Percentiles rank a stretch among this genome's conserved stretches.
These are phyloP conservation scores for Datnioides undecimradiatus DNA, from an alignment of 2,113 vertebrate genomes.

Conservation along the genomic window DNA sequence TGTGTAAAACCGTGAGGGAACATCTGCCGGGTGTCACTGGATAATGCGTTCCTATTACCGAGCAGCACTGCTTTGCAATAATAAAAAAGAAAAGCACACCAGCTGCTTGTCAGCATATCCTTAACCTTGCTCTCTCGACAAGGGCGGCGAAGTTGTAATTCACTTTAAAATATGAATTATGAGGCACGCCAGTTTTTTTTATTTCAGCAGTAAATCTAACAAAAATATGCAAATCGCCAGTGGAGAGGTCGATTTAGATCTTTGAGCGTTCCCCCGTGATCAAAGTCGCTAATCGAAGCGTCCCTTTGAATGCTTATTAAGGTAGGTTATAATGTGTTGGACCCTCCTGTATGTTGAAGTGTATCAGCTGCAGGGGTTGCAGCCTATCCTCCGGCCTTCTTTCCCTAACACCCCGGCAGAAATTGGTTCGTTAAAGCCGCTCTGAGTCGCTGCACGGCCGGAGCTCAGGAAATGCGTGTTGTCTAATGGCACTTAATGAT, in stretches of 20 bases:
- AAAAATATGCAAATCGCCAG: background rate
- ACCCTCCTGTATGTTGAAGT: background rate
- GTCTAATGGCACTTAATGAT: constrained; percentile 58
- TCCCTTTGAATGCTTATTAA: too few relatives aligned
- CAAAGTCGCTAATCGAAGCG: background rate
- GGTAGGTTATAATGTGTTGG: too few relatives aligned
- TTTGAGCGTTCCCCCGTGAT: background rate
- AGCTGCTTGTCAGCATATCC: constrained; percentile 49
- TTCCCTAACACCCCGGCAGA: background rate
- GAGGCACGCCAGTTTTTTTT: background rate
- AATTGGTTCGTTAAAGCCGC: background rate
- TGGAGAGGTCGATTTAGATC: background rate
- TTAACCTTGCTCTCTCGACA: constrained; percentile 44
- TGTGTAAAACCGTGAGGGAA: constrained; percentile 10
- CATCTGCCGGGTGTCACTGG: constrained; percentile 56
- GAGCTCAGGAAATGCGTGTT: constrained; percentile 18
- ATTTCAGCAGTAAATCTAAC: constrained; percentile 6
- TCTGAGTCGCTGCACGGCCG: constrained; percentile 1
- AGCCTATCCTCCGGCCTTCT: background rate
- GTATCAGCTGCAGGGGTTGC: constrained; percentile 14
- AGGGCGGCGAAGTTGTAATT: constrained; percentile 28
- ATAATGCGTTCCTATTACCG: constrained; percentile 53
- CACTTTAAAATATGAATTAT: constrained; percentile 25
- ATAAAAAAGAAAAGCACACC: constrained; percentile 35
- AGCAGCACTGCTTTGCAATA: constrained; percentile 22